phyloP scores from a whole-genome alignment of 1,140 invertebrate genomes.

The Brachionus rubens region DNA sequence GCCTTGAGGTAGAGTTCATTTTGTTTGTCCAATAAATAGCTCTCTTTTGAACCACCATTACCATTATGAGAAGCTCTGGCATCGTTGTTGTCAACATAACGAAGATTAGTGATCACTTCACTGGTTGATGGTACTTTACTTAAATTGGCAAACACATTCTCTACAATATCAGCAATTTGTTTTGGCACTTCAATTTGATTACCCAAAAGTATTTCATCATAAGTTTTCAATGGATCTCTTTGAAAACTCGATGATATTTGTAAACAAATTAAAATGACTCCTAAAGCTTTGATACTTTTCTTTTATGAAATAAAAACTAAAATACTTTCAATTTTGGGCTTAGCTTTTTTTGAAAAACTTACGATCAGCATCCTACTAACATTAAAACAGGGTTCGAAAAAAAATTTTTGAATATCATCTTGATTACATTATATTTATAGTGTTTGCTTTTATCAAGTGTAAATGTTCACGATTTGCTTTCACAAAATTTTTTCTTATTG shows the following conservation, averaged over 20 bases:
- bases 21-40: neutral
- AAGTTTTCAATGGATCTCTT: neutral
- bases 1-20: neutral
- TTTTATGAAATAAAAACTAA: no score
- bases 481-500: no score
- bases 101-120: neutral
- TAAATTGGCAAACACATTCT: neutral
- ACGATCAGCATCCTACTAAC: no score
- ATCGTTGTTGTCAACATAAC: neutral
- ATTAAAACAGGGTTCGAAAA: no score
- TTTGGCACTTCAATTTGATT: conserved; percentile 6
- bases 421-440: no score
- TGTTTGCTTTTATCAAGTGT: no score
- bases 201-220: neutral
- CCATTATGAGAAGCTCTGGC: neutral
- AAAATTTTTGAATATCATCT: no score
- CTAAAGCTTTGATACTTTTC: no score
- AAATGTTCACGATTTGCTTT: no score
- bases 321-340: no score
- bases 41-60: neutral
- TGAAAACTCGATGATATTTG: neutral
- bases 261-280: neutral
- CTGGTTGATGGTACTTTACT: neutral
- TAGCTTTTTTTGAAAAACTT: no score
- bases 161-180: neutral